A percentile compares a stretch with the other conserved stretches of the same genome.
Conservation (phyloP, 2,113 vertebrate species). For the Jacana jacana region DNA sequence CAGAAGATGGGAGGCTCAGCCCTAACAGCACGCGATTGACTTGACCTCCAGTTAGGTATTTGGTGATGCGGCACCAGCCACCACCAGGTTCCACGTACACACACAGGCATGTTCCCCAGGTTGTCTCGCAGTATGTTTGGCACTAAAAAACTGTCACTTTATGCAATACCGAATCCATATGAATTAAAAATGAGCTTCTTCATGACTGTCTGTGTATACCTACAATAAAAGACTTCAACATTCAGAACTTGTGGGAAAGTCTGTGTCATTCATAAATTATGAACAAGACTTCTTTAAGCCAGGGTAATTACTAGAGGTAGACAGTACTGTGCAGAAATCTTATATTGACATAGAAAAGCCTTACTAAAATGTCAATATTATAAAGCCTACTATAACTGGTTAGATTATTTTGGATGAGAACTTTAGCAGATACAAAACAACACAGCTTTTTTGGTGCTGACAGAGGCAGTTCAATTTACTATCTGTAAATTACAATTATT, state of each 20-base stretch:
- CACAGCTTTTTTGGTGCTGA: neutral
- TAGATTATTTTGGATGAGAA: neutral
- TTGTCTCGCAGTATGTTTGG: neutral
- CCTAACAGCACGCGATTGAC: neutral
- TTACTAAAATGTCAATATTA: constrained; percentile 1
- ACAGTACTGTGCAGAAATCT: neutral
- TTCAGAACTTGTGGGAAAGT: neutral
- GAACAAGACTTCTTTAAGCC: neutral
- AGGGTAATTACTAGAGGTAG: neutral
- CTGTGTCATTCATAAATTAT: constrained; percentile 30
- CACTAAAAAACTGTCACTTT: neutral
- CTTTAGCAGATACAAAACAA: neutral
- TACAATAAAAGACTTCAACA: neutral
- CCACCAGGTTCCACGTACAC: neutral
- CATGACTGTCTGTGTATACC: neutral
- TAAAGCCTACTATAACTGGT: neutral
- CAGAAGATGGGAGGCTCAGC: neutral
- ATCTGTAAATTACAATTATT: neutral
- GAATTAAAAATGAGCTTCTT: neutral
- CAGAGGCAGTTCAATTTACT: neutral
- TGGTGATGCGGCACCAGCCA: neutral
- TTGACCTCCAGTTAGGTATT: neutral
- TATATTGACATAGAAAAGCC: neutral
- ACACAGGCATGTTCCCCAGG: neutral
- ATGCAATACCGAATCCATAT: neutral